These are phyloP conservation scores for Alca torda DNA, from an alignment of 2,797 vertebrate genomes.

Conservation along the genomic window DNA sequence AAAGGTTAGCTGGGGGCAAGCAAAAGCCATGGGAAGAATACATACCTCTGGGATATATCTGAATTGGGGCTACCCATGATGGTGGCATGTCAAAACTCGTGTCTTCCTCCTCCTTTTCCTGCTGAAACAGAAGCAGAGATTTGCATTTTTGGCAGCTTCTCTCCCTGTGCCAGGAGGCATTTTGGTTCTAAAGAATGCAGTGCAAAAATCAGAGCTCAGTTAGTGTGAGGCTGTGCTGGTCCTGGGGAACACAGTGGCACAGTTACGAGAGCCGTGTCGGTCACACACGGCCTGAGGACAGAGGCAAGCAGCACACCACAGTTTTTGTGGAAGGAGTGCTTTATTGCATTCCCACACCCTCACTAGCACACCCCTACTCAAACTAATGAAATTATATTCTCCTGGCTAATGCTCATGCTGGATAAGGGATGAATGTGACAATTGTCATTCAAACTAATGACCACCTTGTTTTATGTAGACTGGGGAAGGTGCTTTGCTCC, in stretches of 20 bases:
- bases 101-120: constrained; percentile 68
- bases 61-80: constrained; percentile 85
- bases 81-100: constrained; percentile 82
- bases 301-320: background rate
- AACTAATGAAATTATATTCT: background rate
- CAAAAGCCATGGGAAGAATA: background rate
- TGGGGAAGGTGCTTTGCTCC: background rate
- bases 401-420: background rate
- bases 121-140: constrained; percentile 8
- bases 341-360: background rate
- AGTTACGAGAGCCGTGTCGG: background rate
- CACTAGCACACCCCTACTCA: background rate
- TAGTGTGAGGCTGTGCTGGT: accelerated
- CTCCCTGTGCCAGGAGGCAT: background rate
- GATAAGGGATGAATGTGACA: background rate
- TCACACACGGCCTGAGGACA: background rate
- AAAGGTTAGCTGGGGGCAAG: background rate
- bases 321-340: background rate
- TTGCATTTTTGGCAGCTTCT: background rate
- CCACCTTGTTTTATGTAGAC: background rate
- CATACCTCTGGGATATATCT: constrained; percentile 81
- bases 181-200: background rate
- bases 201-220: background rate
- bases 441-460: background rate
- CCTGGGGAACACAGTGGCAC: background rate